Evolutionary conservation across 2,113 vertebrate species (phyloP).

Genomic region (Illadopsis cleaveri): DNA sequence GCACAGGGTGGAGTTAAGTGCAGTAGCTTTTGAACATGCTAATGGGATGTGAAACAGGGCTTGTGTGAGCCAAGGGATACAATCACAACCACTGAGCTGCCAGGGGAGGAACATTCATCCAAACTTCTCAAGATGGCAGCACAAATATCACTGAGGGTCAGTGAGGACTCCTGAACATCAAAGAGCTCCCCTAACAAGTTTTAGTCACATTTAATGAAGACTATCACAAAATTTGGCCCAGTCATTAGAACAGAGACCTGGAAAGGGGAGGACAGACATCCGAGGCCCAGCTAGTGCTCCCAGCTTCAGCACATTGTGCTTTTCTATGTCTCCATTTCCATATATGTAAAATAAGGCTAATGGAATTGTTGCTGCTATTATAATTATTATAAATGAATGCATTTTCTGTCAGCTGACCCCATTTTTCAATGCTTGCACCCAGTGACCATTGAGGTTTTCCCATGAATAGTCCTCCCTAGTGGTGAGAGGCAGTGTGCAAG

Average conservation of each 20-base stretch:
- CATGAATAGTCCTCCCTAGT: neutral
- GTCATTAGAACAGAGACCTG: neutral
- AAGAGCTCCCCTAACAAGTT: neutral
- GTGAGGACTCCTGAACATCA: neutral
- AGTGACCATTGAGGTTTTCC: neutral
- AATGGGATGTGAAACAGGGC: neutral
- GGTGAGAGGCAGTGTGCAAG: neutral
- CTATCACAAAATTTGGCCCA: neutral
- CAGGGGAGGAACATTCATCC: rapidly evolving
- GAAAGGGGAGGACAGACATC: rapidly evolving
- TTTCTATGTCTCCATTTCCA: neutral
- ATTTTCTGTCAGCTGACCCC: neutral
- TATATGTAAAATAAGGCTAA: neutral
- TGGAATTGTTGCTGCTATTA: neutral
- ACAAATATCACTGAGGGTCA: neutral
- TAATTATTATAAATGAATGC: neutral
- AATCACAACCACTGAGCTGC: neutral
- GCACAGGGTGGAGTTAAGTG: neutral
- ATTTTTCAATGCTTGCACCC: neutral
- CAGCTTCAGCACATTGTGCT: neutral
- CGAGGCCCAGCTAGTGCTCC: neutral
- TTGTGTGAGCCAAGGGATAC: neutral
- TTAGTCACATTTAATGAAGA: neutral
- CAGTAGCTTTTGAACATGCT: neutral
- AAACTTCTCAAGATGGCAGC: neutral